Base-by-base conservation (phyloP, 37 sponge, comb jelly and placozoan species). In the Chondrilla cf. caribensis region DNA sequence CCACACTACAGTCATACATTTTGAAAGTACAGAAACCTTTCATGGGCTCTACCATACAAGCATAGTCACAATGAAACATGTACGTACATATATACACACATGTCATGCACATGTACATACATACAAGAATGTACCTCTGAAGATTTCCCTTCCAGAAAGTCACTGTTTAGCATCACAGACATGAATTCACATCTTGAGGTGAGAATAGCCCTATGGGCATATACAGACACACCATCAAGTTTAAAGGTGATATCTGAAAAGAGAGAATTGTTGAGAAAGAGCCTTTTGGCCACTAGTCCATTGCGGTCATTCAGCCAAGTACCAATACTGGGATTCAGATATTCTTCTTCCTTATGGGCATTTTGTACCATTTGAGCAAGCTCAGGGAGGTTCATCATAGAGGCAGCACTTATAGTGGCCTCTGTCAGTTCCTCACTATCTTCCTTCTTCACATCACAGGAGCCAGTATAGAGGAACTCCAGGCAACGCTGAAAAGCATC, bases 291-390 rank as follows among this genome's bases (percentile, higher is more conserved):
- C 9, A 87, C 75, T 19, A 29, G 29, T 17, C 89, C 80, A 40
- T 87, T 87, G 24, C 95, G 68, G 73, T 92, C 96, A 86, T 92
- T 92, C 60, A 96, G 67, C 91, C 91, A 92, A 0, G 93, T 96
- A 0, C 91, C 91, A 39, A 96, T 90, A 72, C 91, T 90, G 0
- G 93, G 96, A 65, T 96, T 96, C 24, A 96, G 80, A 84, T 86
- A 86, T 82, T 92, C 96, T 15, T 88, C 75, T 22, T 81, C 87
- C 3, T 87, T 83, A 18, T 77, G 44, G 31, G 84, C 86, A 78
- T 96, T 96, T 77, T 90, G 75, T 36, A 86, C 82, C 17, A 96
- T 80, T 17, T 43, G 57, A 25, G 58, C 57, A 57, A 96, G 66
- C 79, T 96, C 89, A 8, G 96, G 93, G 9, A 92, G 75, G 36